A percentile compares a stretch with the other conserved stretches of the same genome.
phyloP scores from a whole-genome alignment of 2,888 invertebrate genomes.

The Cryptocephalus primarius region DNA sequence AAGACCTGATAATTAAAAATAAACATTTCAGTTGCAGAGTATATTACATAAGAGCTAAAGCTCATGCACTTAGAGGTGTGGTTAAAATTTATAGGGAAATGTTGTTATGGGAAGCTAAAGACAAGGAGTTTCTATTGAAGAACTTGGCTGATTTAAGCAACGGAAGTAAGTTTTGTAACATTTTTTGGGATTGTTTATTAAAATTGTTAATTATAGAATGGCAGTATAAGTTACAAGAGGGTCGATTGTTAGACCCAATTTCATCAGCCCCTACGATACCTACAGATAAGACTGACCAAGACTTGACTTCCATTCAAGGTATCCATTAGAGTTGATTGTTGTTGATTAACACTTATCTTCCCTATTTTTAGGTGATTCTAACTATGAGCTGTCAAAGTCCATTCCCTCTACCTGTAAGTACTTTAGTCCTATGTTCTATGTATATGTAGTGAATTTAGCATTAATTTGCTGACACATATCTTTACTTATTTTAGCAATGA shows the following conservation, averaged over 20 bases:
- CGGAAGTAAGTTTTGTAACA: conserved; percentile 37
- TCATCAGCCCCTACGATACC: conserved; percentile 6
- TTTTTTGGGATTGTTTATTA: not conserved
- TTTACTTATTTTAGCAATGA: too few relatives aligned
- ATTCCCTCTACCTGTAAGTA: not conserved
- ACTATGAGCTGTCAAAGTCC: not conserved
- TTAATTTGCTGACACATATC: too few relatives aligned
- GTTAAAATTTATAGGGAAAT: conserved; percentile 51
- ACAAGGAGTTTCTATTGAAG: conserved; percentile 57
- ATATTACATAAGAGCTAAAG: conserved; percentile 52
- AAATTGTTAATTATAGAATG: conserved; percentile 12
- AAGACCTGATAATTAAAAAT: not conserved
- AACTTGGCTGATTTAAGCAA: conserved; percentile 50
- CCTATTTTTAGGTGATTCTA: not conserved
- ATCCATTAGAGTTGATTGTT: too few relatives aligned
- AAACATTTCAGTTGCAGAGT: conserved; percentile 43
- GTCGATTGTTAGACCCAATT: conserved; percentile 10
- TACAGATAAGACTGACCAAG: not conserved
- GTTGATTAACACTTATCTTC: too few relatives aligned
- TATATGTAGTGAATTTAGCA: too few relatives aligned
- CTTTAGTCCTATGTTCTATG: too few relatives aligned
- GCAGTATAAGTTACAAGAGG: conserved; percentile 14
- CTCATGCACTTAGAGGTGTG: conserved; percentile 49
- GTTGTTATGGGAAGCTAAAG: conserved; percentile 54
- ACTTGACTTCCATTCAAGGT: too few relatives aligned